Evolutionary conservation across 1,140 invertebrate genomes (phyloP).

Genomic region (Drosophila pseudoobscura): DNA sequence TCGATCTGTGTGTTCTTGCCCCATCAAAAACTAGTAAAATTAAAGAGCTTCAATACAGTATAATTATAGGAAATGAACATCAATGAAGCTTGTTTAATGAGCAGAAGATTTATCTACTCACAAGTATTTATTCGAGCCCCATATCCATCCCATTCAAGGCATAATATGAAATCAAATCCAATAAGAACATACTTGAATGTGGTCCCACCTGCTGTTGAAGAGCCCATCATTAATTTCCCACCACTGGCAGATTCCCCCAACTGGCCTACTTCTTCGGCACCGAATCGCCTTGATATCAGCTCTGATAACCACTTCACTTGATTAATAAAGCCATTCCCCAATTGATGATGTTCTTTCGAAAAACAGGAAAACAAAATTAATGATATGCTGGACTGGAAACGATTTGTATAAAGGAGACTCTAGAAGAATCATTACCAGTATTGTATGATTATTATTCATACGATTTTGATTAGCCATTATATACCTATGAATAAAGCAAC

Average conservation of each 20-base stretch:
- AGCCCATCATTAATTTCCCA: slow-evolving; percentile 33
- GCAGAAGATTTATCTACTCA: no score
- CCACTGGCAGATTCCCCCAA: slow-evolving; percentile 18
- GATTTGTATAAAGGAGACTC: slow-evolving; percentile 13
- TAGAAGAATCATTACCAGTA: no score
- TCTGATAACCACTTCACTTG: slow-evolving; percentile 11
- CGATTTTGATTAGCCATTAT: no score
- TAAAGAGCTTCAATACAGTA: not conserved
- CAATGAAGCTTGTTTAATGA: no score
- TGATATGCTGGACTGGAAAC: not conserved
- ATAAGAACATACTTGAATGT: no score
- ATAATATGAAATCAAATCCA: no score
- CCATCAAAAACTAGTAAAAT: not conserved
- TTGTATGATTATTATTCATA: no score
- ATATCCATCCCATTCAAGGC: no score
- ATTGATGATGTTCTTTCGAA: slow-evolving; percentile 20
- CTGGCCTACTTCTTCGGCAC: slow-evolving; percentile 37
- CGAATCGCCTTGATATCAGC: not conserved
- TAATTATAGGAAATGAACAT: not conserved
- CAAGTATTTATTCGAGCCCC: no score
- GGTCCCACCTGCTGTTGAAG: slow-evolving; percentile 1
- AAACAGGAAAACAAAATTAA: slow-evolving; percentile 8
- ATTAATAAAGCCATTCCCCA: slow-evolving; percentile 26
- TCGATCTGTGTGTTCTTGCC: no score
- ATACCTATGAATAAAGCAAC: no score